These are phyloP conservation scores for Lates calcarifer DNA, from an alignment of 2,113 vertebrate genomes.

Conservation along the genomic window DNA sequence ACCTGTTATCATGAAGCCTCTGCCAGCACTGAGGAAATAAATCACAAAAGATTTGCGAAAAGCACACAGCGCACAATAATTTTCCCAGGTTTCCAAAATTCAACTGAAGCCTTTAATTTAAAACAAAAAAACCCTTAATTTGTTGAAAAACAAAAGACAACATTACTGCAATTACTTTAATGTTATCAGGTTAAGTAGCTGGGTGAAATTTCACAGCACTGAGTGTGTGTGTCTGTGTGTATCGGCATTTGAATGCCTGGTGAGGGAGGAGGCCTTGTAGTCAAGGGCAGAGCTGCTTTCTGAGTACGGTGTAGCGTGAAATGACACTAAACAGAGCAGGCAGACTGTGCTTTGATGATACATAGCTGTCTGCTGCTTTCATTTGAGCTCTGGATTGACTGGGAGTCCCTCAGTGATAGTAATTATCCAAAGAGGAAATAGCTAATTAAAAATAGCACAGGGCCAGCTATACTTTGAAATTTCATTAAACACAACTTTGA, in stretches of 20 bases:
- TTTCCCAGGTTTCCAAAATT: neutral
- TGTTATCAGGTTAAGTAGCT: constrained; percentile 28
- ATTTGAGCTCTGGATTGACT: constrained; percentile 54
- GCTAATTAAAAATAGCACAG: constrained; percentile 65
- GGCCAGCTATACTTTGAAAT: constrained; percentile 46
- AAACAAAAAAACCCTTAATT: constrained; percentile 30
- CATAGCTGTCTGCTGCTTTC: constrained; percentile 53
- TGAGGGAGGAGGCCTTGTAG: constrained; percentile 37
- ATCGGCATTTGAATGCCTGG: constrained; percentile 5
- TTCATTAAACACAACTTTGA: constrained; percentile 50
- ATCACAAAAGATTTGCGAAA: constrained; percentile 4
- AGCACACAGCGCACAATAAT: neutral
- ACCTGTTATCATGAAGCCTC: constrained; percentile 8
- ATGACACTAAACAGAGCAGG: constrained; percentile 61
- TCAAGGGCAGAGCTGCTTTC: constrained; percentile 58
- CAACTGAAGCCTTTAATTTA: neutral
- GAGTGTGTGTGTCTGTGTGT: neutral
- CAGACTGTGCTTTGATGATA: constrained; percentile 71
- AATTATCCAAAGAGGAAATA: constrained; percentile 62
- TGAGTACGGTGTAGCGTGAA: constrained; percentile 59
- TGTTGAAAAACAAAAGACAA: constrained; percentile 39
- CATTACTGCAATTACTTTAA: constrained; percentile 36
- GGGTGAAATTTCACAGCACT: neutral
- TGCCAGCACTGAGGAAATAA: neutral
- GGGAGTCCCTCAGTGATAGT: constrained; percentile 43